Evolutionary conservation across 2,113 vertebrate species (phyloP).

Genomic region (Crypturellus undulatus): DNA sequence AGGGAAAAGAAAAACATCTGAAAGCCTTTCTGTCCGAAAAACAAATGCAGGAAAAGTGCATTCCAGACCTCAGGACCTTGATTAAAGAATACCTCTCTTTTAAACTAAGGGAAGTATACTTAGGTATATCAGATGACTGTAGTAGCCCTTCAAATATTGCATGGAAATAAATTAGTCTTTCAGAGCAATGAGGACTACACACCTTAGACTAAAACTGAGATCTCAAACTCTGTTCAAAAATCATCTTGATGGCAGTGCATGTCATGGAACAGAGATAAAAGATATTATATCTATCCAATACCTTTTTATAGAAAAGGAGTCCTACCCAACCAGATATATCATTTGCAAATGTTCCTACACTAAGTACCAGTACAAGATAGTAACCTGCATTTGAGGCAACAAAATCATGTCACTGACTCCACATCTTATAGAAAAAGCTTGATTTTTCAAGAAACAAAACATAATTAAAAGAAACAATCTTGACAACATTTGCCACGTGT

Average conservation of each 20-base stretch:
- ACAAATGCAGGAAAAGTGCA: not conserved
- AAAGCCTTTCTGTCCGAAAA: not conserved
- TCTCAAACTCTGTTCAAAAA: not conserved
- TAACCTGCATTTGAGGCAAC: not conserved
- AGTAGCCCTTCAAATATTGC: not conserved
- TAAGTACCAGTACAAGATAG: not conserved
- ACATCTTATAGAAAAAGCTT: not conserved
- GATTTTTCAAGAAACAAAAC: not conserved
- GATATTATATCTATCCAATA: not conserved
- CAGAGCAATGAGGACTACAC: not conserved
- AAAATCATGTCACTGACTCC: not conserved
- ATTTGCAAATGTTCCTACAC: not conserved
- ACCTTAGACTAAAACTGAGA: not conserved
- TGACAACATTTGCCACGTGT: not conserved
- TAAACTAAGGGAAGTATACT: not conserved
- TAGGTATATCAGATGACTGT: not conserved
- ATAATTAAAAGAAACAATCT: conserved; percentile 28
- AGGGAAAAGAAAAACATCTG: not conserved
- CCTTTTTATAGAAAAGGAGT: not conserved
- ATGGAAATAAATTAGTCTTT: not conserved
- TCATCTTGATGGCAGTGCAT: not conserved
- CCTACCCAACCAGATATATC: not conserved
- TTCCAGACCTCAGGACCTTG: not conserved
- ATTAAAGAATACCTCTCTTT: not conserved
- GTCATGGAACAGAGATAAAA: not conserved